A percentile compares a stretch with the other conserved stretches of the same genome.
Conservation (phyloP, 1,140 invertebrate genomes). For the Aphidius ervi region DNA sequence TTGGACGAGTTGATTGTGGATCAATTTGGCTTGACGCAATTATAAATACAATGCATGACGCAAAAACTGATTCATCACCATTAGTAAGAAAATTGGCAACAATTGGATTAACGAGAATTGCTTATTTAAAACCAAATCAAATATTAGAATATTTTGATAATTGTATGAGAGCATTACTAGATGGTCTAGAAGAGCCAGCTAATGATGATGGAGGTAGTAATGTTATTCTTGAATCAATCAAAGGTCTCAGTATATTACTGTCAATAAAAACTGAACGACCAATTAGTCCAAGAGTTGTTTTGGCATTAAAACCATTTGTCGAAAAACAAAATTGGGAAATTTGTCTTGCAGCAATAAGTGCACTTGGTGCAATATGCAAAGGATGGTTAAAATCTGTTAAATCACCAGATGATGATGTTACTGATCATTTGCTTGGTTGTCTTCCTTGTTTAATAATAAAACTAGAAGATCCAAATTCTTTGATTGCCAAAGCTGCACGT, state of each 20-base stretch:
- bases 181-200: slow-evolving; percentile 42
- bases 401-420: slow-evolving; percentile 36
- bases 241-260: slow-evolving; percentile 38
- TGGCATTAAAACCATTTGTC: slow-evolving; percentile 44
- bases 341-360: slow-evolving; percentile 38
- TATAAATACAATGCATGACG: slow-evolving; percentile 40
- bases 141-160: slow-evolving; percentile 44
- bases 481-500: slow-evolving; percentile 36
- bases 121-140: slow-evolving; percentile 36
- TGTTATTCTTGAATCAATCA: slow-evolving; percentile 42
- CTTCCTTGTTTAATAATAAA: slow-evolving; percentile 42
- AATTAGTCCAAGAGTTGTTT: slow-evolving; percentile 40
- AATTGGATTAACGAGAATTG: slow-evolving; percentile 40
- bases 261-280: slow-evolving; percentile 35
- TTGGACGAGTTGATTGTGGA: slow-evolving; percentile 36
- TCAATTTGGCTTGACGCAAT: slow-evolving; percentile 41
- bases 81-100: slow-evolving; percentile 43
- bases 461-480: slow-evolving; percentile 37
- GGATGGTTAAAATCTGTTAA: slow-evolving; percentile 35
- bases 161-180: slow-evolving; percentile 39
- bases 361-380: slow-evolving; percentile 32
- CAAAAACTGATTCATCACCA: slow-evolving; percentile 41
- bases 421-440: slow-evolving; percentile 43
- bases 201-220: slow-evolving; percentile 34
- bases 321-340: slow-evolving; percentile 47